Percentiles rank a stretch among this genome's conserved stretches.
Conservation (phyloP, 1,140 invertebrate genomes). For the Zelostemma sp. region DNA sequence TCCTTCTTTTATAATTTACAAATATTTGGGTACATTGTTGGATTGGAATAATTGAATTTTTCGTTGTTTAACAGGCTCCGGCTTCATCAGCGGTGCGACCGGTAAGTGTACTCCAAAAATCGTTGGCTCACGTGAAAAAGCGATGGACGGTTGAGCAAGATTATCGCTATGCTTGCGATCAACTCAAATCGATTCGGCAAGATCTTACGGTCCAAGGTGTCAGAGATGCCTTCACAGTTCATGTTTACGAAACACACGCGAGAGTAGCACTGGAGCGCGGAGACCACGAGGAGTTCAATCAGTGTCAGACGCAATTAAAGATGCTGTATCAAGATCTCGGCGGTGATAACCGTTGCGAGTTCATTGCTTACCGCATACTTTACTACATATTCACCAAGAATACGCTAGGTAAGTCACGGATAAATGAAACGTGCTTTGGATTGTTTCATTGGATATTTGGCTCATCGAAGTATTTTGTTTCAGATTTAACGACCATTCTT, state of each 20-base stretch:
- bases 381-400: slow-evolving; percentile 99
- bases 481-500: slow-evolving; percentile 94
- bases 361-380: slow-evolving; percentile 94
- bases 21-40: too few species aligned
- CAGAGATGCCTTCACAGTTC: slow-evolving; percentile 92
- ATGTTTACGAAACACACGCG: slow-evolving; percentile 98
- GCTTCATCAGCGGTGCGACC: slow-evolving; percentile 92
- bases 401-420: slow-evolving; percentile 82
- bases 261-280: slow-evolving; percentile 96
- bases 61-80: slow-evolving; percentile 78
- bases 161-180: slow-evolving; percentile 97
- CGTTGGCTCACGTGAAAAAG: slow-evolving; percentile 90
- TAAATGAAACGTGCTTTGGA: too few species aligned
- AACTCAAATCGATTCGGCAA: slow-evolving; percentile 98
- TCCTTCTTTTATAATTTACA: slow-evolving; percentile 8
- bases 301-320: slow-evolving; percentile 97
- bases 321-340: slow-evolving; percentile 85
- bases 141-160: slow-evolving; percentile 91
- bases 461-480: slow-evolving; percentile 56
- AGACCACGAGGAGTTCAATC: slow-evolving; percentile 99
- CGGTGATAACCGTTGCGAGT: slow-evolving; percentile 86
- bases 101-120: slow-evolving; percentile 84
- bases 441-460: too few species aligned
- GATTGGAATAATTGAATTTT: slow-evolving; percentile 1
- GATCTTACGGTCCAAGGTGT: slow-evolving; percentile 98